Evolutionary conservation across 2,888 invertebrate genomes (phyloP).

Genomic region (Phania funesta): DNA sequence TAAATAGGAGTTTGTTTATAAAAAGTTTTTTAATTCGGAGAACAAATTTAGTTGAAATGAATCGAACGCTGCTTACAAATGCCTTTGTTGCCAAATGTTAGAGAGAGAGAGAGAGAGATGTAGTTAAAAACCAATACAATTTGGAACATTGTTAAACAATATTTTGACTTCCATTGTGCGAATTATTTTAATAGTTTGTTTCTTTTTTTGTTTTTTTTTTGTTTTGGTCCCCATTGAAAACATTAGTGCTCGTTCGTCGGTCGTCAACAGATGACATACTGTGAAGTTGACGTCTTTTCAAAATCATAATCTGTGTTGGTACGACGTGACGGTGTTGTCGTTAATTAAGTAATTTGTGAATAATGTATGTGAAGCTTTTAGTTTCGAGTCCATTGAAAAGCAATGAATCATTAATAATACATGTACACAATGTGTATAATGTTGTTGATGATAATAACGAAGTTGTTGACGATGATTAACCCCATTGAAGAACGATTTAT

Average conservation of each 20-base stretch:
- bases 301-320: constrained; percentile 13
- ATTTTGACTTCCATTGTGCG: constrained; percentile 8
- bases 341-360: constrained; percentile 52
- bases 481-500: constrained; percentile 40
- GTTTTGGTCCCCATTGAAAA: background rate
- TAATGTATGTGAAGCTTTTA: constrained; percentile 32
- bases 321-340: constrained; percentile 14
- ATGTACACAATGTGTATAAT: background rate
- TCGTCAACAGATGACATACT: constrained; percentile 8
- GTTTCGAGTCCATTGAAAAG: constrained; percentile 33
- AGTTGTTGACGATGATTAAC: constrained; percentile 29
- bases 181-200: constrained; percentile 1
- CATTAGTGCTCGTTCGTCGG: constrained; percentile 4
- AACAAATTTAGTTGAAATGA: too few relatives aligned
- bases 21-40: too few relatives aligned
- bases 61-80: too few relatives aligned
- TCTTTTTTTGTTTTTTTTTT: background rate
- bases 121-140: background rate
- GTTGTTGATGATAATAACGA: constrained; percentile 9
- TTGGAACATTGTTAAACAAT: background rate
- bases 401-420: constrained; percentile 43
- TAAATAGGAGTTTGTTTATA: too few relatives aligned
- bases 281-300: constrained; percentile 25
- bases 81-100: too few relatives aligned
- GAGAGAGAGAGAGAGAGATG: too few relatives aligned